phyloP scores from a whole-genome alignment of 2,113 vertebrate species.

The Otus sunia region DNA sequence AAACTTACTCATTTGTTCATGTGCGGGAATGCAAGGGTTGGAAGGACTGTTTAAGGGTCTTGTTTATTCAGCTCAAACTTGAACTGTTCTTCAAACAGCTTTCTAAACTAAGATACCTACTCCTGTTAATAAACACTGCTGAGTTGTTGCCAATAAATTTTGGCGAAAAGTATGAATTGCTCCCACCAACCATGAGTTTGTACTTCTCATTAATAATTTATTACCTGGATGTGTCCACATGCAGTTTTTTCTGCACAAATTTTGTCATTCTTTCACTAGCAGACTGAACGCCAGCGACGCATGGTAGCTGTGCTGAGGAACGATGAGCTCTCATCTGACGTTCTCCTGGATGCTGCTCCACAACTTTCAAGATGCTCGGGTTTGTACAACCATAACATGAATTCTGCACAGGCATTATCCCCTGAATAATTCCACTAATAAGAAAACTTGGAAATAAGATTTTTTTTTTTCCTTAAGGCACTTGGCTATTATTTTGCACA shows the following conservation, averaged over 20 bases:
- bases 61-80: not conserved
- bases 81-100: not conserved
- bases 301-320: not conserved
- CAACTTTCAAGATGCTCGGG: not conserved
- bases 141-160: not conserved
- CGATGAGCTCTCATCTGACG: not conserved
- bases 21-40: not conserved
- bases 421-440: not conserved
- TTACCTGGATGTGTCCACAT: not conserved
- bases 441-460: not conserved
- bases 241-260: not conserved
- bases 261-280: not conserved
- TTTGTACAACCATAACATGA: not conserved
- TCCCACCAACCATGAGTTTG: not conserved
- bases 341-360: not conserved
- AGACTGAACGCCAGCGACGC: not conserved
- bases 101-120: not conserved
- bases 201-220: not conserved
- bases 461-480: not conserved
- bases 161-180: not conserved
- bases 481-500: not conserved
- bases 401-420: not conserved
- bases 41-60: not conserved
- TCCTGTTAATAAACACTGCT: not conserved
- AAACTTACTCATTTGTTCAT: not conserved